These are phyloP conservation scores for Cheumatopsyche charites DNA, from an alignment of 1,140 invertebrate genomes.

Conservation along the genomic window DNA sequence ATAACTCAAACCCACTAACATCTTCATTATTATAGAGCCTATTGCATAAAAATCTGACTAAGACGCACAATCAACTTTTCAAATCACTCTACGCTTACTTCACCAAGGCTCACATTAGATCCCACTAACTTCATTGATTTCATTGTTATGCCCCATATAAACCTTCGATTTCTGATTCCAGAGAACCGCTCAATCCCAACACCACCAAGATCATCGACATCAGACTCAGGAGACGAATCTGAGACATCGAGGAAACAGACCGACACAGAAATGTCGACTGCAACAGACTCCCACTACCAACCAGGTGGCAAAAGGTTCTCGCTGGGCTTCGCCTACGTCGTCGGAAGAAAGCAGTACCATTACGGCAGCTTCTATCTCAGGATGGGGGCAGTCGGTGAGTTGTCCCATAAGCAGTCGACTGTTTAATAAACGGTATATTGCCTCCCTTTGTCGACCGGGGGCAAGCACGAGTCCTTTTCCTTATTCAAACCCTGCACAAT, in stretches of 20 bases:
- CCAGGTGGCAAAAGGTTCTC: slow-evolving; percentile 53
- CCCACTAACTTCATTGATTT: too few species aligned
- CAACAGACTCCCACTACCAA: slow-evolving; percentile 52
- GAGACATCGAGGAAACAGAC: slow-evolving; percentile 63
- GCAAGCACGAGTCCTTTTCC: too few species aligned
- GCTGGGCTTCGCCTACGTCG: slow-evolving; percentile 57
- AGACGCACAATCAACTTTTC: too few species aligned
- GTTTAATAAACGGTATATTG: not conserved
- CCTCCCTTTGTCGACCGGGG: not conserved
- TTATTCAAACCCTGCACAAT: too few species aligned
- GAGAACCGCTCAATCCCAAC: slow-evolving; percentile 36
- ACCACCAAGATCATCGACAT: slow-evolving; percentile 53
- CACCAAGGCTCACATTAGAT: too few species aligned
- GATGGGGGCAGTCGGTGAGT: slow-evolving; percentile 88
- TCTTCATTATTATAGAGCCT: too few species aligned
- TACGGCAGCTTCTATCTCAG: slow-evolving; percentile 92
- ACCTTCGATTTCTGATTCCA: slow-evolving; percentile 24
- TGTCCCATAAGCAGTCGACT: not conserved
- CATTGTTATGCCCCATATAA: too few species aligned
- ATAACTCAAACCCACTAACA: too few species aligned
- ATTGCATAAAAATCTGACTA: too few species aligned
- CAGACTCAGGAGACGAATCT: slow-evolving; percentile 57
- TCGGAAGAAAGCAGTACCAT: slow-evolving; percentile 66
- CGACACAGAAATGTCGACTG: slow-evolving; percentile 64
- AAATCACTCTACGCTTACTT: too few species aligned